phyloP scores from a whole-genome alignment of 1,140 invertebrate species.

The Lasioglossum albipes region DNA sequence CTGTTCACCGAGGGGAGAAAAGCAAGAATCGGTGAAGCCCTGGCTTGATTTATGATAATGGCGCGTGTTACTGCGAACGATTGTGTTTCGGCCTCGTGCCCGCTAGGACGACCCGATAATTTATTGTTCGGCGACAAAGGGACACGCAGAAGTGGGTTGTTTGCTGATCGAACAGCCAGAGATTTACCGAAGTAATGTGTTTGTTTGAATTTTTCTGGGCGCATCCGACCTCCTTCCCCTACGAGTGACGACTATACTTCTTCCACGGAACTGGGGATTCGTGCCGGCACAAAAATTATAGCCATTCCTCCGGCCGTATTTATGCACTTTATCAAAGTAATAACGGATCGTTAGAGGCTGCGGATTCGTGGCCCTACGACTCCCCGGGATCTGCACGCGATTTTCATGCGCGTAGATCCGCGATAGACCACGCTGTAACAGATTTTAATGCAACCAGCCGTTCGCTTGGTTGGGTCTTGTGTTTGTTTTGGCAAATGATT shows the following conservation, averaged over 20 bases:
- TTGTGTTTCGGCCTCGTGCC: conserved; percentile 40
- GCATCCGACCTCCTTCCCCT: background rate
- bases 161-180: conserved; percentile 45
- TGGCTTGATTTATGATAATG: conserved; percentile 60
- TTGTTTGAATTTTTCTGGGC: conserved; percentile 51
- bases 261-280: background rate
- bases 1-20: conserved; percentile 26
- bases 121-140: conserved; percentile 47
- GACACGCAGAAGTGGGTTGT: conserved; percentile 48
- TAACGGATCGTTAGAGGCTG: conserved; percentile 32
- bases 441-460: conserved; percentile 24
- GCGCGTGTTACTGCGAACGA: conserved; percentile 51
- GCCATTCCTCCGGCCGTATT: background rate
- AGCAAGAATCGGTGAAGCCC: conserved; percentile 35
- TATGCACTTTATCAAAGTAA: conserved; percentile 43
- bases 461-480: background rate
- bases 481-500: conserved; percentile 29
- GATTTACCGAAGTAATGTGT: conserved; percentile 51
- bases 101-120: conserved; percentile 50
- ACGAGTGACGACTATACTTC: background rate
- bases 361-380: background rate
- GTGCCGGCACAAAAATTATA: conserved; percentile 7
- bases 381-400: conserved; percentile 21
- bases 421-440: conserved; percentile 21
- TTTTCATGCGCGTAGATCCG: conserved; percentile 11